Conservation (phyloP, 1,140 invertebrate genomes). For the Scaptomyza graminum region DNA sequence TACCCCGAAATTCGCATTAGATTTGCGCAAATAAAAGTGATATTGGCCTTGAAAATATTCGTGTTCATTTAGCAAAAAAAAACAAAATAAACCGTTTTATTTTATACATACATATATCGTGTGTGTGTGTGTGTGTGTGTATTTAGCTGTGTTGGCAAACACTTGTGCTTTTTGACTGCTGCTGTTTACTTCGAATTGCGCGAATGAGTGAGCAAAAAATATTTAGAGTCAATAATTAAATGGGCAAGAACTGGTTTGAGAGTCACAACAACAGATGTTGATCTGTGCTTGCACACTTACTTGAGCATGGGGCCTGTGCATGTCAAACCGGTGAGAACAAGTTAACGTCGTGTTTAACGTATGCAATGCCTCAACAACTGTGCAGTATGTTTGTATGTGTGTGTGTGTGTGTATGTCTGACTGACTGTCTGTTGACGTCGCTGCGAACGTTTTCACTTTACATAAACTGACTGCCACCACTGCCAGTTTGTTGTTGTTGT, state of each 20-base stretch:
- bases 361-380: slow-evolving; percentile 24
- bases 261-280: slow-evolving; percentile 51
- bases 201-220: not conserved
- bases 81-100: slow-evolving; percentile 21
- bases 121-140: slow-evolving; percentile 16
- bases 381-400: slow-evolving; percentile 20
- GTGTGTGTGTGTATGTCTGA: no score
- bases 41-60: slow-evolving; percentile 71
- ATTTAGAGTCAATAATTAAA: not conserved
- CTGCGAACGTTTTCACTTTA: slow-evolving; percentile 58
- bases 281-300: slow-evolving; percentile 48
- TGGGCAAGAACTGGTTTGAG: slow-evolving; percentile 38
- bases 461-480: slow-evolving; percentile 67
- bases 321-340: slow-evolving; percentile 56
- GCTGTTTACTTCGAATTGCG: slow-evolving; percentile 36
- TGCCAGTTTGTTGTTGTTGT: slow-evolving; percentile 49
- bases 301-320: slow-evolving; percentile 59
- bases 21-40: slow-evolving; percentile 65
- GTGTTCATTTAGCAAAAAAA: slow-evolving; percentile 37
- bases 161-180: slow-evolving; percentile 41
- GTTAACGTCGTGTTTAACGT: slow-evolving; percentile 10
- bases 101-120: not conserved
- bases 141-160: slow-evolving; percentile 57
- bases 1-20: no score
- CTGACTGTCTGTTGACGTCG: slow-evolving; percentile 16